Evolutionary conservation across 2,888 invertebrate genomes (phyloP).

Genomic region (Pherbina coryleti): DNA sequence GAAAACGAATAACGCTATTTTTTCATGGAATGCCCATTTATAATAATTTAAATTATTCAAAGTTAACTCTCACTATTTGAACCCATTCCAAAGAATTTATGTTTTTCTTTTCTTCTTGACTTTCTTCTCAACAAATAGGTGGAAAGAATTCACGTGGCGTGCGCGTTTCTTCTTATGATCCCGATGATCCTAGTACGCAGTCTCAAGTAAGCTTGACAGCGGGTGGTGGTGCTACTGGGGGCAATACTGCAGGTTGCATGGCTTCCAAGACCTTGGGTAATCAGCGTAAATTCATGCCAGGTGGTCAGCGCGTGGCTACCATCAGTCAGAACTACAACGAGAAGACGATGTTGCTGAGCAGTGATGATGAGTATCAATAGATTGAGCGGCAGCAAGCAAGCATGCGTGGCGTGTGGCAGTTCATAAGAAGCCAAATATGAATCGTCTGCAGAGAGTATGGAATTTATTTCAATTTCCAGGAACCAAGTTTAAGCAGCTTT

Average conservation of each 20-base stretch:
- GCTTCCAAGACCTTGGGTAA: conserved; percentile 69
- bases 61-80: background rate
- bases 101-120: background rate
- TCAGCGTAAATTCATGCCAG: conserved; percentile 73
- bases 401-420: background rate
- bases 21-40: too few relatives aligned
- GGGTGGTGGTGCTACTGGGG: conserved; percentile 51
- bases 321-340: conserved; percentile 92
- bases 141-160: conserved; percentile 77
- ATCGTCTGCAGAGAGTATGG: background rate
- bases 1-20: too few relatives aligned
- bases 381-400: background rate
- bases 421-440: background rate
- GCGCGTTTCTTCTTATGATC: conserved; percentile 77
- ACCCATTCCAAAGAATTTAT: background rate
- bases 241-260: conserved; percentile 67
- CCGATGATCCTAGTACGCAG: conserved; percentile 74
- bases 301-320: conserved; percentile 82
- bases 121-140: conserved; percentile 63
- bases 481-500: background rate
- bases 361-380: conserved; percentile 93
- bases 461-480: background rate
- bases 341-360: conserved; percentile 94
- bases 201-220: conserved; percentile 50
- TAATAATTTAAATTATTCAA: too few relatives aligned